phyloP scores from a whole-genome alignment of 2,113 vertebrate genomes.

The Sphaerodactylus townsendi region DNA sequence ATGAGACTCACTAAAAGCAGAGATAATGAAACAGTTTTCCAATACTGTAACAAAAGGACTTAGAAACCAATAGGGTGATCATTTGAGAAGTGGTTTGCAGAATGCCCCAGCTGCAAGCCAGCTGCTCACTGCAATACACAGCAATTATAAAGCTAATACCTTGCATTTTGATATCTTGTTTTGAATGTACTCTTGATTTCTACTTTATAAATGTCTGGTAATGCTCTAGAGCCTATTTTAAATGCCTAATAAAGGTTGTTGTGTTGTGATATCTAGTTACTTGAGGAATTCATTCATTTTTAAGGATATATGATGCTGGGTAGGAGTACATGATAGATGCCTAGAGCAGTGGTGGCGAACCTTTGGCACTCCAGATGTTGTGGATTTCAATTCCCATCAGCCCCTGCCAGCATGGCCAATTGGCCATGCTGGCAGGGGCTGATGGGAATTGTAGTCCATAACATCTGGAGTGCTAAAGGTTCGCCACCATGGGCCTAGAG shows the following conservation, averaged over 20 bases:
- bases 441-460: too few species aligned
- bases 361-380: too few species aligned
- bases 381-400: too few species aligned
- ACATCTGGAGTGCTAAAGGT: too few species aligned
- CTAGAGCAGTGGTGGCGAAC: too few species aligned
- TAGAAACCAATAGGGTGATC: neutral
- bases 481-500: too few species aligned
- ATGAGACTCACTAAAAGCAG: slow-evolving; percentile 19
- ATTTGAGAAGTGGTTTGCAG: slow-evolving; percentile 27
- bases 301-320: slow-evolving; percentile 29
- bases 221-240: too few species aligned
- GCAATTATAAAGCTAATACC: slow-evolving; percentile 46
- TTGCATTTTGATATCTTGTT: slow-evolving; percentile 57
- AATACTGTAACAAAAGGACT: slow-evolving; percentile 43
- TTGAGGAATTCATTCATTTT: slow-evolving; percentile 41
- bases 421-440: too few species aligned
- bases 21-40: slow-evolving; percentile 38
- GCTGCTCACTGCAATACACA: slow-evolving; percentile 38
- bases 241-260: too few species aligned
- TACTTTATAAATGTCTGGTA: too few species aligned
- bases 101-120: slow-evolving; percentile 37
- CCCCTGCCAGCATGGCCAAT: too few species aligned
- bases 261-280: slow-evolving; percentile 57
- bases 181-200: too few species aligned
- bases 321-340: slow-evolving; percentile 25